phyloP scores from a whole-genome alignment of 2,113 vertebrate genomes.

The Oceanites oceanicus region DNA sequence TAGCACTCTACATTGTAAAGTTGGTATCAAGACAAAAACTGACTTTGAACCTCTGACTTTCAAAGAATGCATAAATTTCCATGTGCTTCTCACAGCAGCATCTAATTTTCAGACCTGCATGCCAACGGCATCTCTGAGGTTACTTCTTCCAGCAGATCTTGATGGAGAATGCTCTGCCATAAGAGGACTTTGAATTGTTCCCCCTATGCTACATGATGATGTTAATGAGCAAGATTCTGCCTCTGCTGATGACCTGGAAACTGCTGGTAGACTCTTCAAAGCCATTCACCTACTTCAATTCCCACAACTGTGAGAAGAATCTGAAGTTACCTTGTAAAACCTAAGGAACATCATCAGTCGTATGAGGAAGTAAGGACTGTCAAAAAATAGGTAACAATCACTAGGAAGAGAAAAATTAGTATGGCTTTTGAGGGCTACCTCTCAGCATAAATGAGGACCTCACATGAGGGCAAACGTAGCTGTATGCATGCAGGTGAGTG shows the following conservation, averaged over 20 bases:
- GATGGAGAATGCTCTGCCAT: background rate
- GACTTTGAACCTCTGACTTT: background rate
- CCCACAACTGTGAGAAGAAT: background rate
- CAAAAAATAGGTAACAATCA: background rate
- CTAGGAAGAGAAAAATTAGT: background rate
- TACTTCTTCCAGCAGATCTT: background rate
- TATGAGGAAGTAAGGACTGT: background rate
- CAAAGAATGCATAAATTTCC: background rate
- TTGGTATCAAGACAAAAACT: background rate
- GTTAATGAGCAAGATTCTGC: background rate
- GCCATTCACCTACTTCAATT: rapidly evolving
- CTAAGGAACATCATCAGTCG: background rate
- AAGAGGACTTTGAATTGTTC: background rate
- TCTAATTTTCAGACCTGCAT: background rate
- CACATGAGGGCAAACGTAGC: background rate
- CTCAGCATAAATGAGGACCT: background rate
- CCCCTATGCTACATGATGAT: background rate
- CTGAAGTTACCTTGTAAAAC: background rate
- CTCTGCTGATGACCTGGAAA: background rate
- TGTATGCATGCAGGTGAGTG: background rate
- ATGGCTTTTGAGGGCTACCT: background rate
- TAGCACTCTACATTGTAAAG: background rate
- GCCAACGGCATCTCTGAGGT: background rate
- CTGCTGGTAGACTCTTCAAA: background rate
- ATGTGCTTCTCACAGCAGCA: background rate